Evolutionary conservation across 2,888 invertebrate genomes (phyloP).

Genomic region (Drosophila trichaetosa): DNA sequence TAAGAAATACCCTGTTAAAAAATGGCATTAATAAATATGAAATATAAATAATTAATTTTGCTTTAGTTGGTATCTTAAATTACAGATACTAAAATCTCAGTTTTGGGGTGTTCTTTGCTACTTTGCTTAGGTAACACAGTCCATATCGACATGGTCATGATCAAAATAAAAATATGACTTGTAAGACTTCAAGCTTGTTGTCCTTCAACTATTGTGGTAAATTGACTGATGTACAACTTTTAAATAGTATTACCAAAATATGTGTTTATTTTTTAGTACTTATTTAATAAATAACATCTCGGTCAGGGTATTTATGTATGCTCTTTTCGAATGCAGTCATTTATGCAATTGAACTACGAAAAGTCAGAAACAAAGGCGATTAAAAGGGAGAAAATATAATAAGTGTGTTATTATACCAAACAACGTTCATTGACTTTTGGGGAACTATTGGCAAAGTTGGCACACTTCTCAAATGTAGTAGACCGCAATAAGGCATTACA

Average conservation of each 20-base stretch:
- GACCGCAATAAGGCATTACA: slow-evolving; percentile 40
- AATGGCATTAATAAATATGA: not conserved
- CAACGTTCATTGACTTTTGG: slow-evolving; percentile 53
- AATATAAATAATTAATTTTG: not conserved
- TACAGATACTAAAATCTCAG: not conserved
- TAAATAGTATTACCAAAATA: not conserved
- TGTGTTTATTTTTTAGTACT: not conserved
- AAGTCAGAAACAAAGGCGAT: slow-evolving; percentile 10
- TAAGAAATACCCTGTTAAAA: slow-evolving; percentile 3
- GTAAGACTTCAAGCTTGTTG: not conserved
- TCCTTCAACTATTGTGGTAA: not conserved
- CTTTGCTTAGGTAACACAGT: too few relatives aligned
- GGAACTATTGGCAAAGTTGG: slow-evolving; percentile 33
- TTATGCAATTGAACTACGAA: slow-evolving; percentile 17
- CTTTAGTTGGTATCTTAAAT: not conserved
- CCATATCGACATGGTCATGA: not conserved
- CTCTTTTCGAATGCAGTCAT: not conserved
- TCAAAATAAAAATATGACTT: not conserved
- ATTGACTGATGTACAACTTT: not conserved
- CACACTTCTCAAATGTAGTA: slow-evolving; percentile 48
- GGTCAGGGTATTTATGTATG: slow-evolving; percentile 2
- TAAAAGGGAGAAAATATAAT: slow-evolving; percentile 12
- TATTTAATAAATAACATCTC: too few relatives aligned
- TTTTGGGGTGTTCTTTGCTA: not conserved
- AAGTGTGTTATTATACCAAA: slow-evolving; percentile 63